These are phyloP conservation scores for Oreohelix idahoensis DNA, from an alignment of 1,140 invertebrate species.

Conservation along the genomic window DNA sequence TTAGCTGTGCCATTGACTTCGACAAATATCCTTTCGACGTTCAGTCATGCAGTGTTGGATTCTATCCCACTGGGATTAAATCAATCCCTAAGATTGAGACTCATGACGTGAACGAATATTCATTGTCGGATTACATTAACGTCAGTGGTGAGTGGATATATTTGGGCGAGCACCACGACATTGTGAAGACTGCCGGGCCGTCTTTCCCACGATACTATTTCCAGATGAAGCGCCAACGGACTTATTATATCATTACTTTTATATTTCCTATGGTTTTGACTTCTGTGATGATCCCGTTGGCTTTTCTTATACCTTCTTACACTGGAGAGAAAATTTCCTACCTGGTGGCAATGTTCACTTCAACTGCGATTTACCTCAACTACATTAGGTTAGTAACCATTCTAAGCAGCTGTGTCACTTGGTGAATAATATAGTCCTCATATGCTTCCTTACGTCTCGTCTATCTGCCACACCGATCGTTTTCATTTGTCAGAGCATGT, in stretches of 20 bases:
- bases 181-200: constrained; percentile 15
- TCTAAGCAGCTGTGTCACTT: too few species aligned
- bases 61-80: neutral
- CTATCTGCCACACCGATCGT: too few species aligned
- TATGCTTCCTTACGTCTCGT: too few species aligned
- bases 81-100: neutral
- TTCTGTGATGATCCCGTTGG: constrained; percentile 38
- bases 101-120: neutral
- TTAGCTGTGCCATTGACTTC: constrained; percentile 42
- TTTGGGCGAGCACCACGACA: neutral
- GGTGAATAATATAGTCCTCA: too few species aligned
- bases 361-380: constrained; percentile 45
- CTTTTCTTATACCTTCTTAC: constrained; percentile 49
- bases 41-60: constrained; percentile 35
- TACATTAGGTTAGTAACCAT: constrained; percentile 24
- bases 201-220: constrained; percentile 63
- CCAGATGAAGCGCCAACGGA: constrained; percentile 27
- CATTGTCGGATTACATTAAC: neutral
- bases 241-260: constrained; percentile 44
- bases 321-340: constrained; percentile 53
- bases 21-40: constrained; percentile 47
- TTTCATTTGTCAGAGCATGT: too few species aligned
- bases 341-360: constrained; percentile 47
- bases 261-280: constrained; percentile 47
- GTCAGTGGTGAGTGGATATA: constrained; percentile 22